Evolutionary conservation across 1,140 invertebrate species (phyloP).

Genomic region (Paracyclopina nana): DNA sequence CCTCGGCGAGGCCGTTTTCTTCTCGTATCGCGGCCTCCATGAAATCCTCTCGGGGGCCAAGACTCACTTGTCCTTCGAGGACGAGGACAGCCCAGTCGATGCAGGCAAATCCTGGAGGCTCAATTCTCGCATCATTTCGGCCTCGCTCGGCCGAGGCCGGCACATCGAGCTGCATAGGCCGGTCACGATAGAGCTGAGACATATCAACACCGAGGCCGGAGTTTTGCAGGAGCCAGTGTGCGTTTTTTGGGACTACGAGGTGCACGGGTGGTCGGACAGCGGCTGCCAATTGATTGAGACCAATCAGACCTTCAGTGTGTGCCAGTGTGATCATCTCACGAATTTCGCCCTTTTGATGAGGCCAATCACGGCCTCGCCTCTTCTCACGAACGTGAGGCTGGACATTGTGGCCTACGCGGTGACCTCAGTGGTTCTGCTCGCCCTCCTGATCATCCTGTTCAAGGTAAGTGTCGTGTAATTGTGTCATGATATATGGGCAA

Average conservation of each 20-base stretch:
- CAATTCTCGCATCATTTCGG: constrained; percentile 81
- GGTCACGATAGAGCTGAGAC: constrained; percentile 54
- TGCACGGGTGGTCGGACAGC: constrained; percentile 70
- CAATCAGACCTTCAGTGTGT: constrained; percentile 71
- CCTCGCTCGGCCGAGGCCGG: constrained; percentile 61
- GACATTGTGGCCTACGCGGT: no score
- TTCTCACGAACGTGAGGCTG: no score
- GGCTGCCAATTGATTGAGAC: constrained; percentile 60
- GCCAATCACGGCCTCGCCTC: no score
- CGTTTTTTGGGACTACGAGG: constrained; percentile 79
- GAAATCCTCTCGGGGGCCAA: constrained; percentile 38
- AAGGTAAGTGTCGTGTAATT: no score
- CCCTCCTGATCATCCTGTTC: no score
- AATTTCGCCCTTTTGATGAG: constrained; percentile 92
- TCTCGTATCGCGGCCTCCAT: constrained; percentile 70
- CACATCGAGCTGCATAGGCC: constrained; percentile 66
- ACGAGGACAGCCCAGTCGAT: neutral
- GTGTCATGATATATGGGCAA: no score
- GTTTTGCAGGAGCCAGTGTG: constrained; percentile 82
- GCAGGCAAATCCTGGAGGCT: constrained; percentile 25
- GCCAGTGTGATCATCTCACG: constrained; percentile 80
- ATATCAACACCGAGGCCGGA: constrained; percentile 43
- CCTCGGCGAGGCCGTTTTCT: constrained; percentile 67
- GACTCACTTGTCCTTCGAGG: constrained; percentile 16
- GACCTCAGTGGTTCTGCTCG: no score